Base-by-base conservation (phyloP, 92 coral and sea anemone species). In the Phymanthus crucifer region DNA sequence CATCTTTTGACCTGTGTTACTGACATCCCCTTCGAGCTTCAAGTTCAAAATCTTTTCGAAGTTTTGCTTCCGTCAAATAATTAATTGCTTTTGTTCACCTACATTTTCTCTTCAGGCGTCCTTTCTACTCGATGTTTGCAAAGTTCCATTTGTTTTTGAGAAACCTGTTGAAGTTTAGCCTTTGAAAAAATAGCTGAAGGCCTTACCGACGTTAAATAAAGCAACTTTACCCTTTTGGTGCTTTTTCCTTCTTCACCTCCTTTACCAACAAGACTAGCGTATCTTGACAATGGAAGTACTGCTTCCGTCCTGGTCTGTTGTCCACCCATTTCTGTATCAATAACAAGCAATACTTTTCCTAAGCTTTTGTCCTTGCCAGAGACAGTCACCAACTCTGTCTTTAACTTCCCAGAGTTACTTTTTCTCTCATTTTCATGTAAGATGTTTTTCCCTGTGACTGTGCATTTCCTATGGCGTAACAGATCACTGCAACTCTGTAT, bases 401-500 rank as follows among this genome's bases (percentile, higher is more conserved):
- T 13, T 54, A 54, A 19, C 64, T 27, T 54, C n/a, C 64, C 64
- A 54, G 64, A 27, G n/a, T 4, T 54, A 21, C 64, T 54, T 19
- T 54, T 14, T 54, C 64, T 21, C 27, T 21, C 5, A 12, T 43
- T 21, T 54, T 24, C 21, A 19, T 21, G 64, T 54, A 2, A 54
- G 64, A 4, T 1, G 27, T 24, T 54, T 24, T 24, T 9, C 10
- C 64, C 64, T 54, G 64, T 54, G 24, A 24, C 64, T 54, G 64
- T 19, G 64, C 5, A 54, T 18, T 54, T 54, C n/a, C 27, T 29
- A 54, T 21, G 27, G 64, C 43, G 33, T 40, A 40, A 73, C 77
- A 31, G 29, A 75, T 37, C 56, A 24, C 31, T 75, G 66, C 40
- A 75, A 52, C 43, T 75, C 69, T 48, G 33, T 40, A 32, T 75